Evolutionary conservation across 2,888 invertebrate species (phyloP).

Genomic region (Cataglyphis cursor): DNA sequence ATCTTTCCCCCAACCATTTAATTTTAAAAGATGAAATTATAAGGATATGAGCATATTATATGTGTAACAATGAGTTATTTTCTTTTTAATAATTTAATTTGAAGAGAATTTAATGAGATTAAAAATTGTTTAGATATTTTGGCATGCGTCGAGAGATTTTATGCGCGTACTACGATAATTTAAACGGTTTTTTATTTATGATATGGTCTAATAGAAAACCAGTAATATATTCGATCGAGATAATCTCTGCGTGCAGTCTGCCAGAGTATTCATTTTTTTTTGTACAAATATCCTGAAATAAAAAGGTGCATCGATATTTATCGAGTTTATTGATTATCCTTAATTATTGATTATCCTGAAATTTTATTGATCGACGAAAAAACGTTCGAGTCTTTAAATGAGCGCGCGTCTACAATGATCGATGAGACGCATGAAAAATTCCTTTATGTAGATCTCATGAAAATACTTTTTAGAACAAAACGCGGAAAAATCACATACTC

Average conservation of each 20-base stretch:
- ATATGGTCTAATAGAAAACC: conserved; percentile 46
- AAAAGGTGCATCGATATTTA: conserved; percentile 70
- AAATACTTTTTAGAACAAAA: conserved; percentile 1
- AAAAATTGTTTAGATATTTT: neutral
- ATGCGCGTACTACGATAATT: neutral
- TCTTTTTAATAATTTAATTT: neutral
- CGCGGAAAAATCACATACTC: neutral
- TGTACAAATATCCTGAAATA: conserved; percentile 64
- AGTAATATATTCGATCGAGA: conserved; percentile 12
- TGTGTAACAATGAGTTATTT: neutral
- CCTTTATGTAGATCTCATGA: neutral
- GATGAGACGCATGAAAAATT: neutral
- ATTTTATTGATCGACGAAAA: conserved; percentile 64
- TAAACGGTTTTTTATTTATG: conserved; percentile 23
- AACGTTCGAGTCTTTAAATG: neutral
- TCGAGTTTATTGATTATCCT: conserved; percentile 43
- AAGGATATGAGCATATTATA: neutral
- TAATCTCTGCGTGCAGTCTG: conserved; percentile 64
- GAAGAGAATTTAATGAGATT: neutral
- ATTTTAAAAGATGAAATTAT: neutral
- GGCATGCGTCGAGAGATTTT: neutral
- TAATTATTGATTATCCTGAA: conserved; percentile 49
- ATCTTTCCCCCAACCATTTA: neutral
- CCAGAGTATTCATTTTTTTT: conserved; percentile 68
- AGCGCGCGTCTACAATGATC: neutral